Conservation (phyloP, 2,113 vertebrate genomes). For the Pollimyrus isidori region DNA sequence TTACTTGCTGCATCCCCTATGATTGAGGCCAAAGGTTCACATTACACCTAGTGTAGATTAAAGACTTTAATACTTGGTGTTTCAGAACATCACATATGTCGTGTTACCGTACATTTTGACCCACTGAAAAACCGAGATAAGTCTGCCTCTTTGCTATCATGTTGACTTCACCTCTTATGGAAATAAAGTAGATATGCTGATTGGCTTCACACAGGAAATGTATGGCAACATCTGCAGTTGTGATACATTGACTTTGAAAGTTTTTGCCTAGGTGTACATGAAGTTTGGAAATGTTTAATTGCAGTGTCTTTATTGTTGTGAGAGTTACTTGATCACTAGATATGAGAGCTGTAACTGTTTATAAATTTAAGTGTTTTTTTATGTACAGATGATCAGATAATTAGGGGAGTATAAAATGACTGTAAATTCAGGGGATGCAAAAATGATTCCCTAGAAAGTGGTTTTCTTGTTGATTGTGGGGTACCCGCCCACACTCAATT, state of each 20-base stretch:
- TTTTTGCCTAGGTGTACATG: neutral
- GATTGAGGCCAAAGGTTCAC: neutral
- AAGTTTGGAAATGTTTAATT: neutral
- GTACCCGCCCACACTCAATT: neutral
- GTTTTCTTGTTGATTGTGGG: neutral
- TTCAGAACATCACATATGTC: neutral
- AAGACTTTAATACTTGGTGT: neutral
- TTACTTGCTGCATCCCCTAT: neutral
- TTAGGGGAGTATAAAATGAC: neutral
- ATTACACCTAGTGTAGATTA: neutral
- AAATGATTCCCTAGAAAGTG: neutral
- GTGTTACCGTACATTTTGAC: neutral
- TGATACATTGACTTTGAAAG: neutral
- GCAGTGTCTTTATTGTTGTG: neutral
- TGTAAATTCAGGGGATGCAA: neutral
- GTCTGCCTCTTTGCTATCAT: neutral
- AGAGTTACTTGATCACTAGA: neutral
- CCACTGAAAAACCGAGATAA: neutral
- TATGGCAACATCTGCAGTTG: neutral
- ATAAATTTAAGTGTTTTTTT: neutral
- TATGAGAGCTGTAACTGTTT: neutral
- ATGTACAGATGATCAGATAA: neutral
- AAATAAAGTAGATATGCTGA: neutral
- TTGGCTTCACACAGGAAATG: neutral
- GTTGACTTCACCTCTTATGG: neutral